Base-by-base conservation (phyloP, 2,888 invertebrate species). In the Latrodectus hesperus region DNA sequence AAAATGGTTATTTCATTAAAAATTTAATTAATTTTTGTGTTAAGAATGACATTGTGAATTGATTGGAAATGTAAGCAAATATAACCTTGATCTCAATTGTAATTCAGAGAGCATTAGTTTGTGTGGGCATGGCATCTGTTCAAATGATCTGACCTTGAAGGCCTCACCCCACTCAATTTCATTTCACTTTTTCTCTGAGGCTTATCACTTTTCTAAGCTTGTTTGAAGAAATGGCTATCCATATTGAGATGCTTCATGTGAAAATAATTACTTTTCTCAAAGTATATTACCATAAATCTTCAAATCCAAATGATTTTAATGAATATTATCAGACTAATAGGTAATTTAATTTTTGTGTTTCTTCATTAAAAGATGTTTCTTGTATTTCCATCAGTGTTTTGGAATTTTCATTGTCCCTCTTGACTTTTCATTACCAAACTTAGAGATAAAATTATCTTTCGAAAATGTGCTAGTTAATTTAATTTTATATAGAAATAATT, bases 81-180 rank as follows among this genome's bases (percentile, higher is more conserved):
- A 11, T 76, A 60, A 53, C 86, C 86, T 86, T 86, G 81, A 76
- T 71, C 81, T 67, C 72, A 81, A 81, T 77, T 77, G 70, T 53
- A 55, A 70, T 86, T 73, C 64, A 22, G 12, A 53, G 52, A 55
- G 17, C 71, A 17, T 77, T 22, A 51, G 14, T 67, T 55, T 78
- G 74, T 87, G 82, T 73, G 82, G 82, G 77, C 76, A 55, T n/a
- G 38, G 17, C 82, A 70, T 84, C 67, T 52, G 51, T 49, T 52
- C 9, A 53, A 52, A 26, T 38, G 22, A n/a, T 64, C 14, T 75
- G 75, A 82, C 82, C 82, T 82, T 82, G 81, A 51, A 68, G 68
- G 49, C 51, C n/a, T 60, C 71, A 81, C 87, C 87, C 87, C 82
- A 87, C 87, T 78, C 87, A 82, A 51, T 51, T 71, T 86, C 81